These are phyloP conservation scores for Dryobates pubescens DNA, from an alignment of 2,797 vertebrate genomes.

Conservation along the genomic window DNA sequence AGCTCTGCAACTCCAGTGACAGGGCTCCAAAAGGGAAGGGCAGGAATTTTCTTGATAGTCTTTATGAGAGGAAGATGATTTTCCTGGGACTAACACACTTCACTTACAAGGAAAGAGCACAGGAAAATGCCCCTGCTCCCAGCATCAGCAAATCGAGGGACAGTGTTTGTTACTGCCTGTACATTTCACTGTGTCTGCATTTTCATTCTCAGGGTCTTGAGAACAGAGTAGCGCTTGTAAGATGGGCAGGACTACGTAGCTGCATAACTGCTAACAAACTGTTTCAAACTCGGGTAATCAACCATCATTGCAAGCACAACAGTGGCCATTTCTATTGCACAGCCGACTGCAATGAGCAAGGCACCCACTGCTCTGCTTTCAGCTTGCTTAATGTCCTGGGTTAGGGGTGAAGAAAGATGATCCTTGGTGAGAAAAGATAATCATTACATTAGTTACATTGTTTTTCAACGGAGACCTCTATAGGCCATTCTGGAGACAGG, in stretches of 20 bases:
- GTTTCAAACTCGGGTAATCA: neutral
- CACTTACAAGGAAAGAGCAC: neutral
- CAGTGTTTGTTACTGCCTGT: neutral
- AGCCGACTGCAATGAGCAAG: neutral
- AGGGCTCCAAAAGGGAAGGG: neutral
- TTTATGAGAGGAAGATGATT: neutral
- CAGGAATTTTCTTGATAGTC: neutral
- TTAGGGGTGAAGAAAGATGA: neutral
- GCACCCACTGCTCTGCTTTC: neutral
- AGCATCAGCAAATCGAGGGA: neutral
- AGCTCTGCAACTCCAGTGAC: neutral
- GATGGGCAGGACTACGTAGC: neutral
- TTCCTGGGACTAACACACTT: neutral
- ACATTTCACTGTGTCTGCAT: neutral
- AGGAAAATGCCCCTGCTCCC: neutral
- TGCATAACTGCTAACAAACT: neutral
- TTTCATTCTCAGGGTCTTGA: neutral
- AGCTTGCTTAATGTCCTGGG: neutral
- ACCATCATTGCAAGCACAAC: neutral
- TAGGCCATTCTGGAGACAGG: neutral
- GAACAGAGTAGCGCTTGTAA: neutral
- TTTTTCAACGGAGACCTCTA: neutral
- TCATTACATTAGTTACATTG: neutral
- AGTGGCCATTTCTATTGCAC: neutral
- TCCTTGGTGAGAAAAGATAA: neutral